Base-by-base conservation (phyloP, 1,140 invertebrate species). In the Drosophila repletoides region DNA sequence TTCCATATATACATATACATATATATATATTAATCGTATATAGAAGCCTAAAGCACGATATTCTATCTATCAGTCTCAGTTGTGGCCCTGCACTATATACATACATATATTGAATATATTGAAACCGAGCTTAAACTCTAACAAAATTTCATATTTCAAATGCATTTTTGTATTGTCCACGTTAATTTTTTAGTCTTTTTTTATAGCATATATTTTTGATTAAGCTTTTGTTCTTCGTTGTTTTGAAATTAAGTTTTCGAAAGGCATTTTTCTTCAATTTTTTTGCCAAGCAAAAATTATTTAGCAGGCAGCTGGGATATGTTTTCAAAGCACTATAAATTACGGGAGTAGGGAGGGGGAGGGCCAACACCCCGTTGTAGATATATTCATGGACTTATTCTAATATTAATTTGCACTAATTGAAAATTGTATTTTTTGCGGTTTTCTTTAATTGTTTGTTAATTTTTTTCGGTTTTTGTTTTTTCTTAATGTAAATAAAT, bases 371-470 rank as follows among this genome's bases (percentile, higher is more conserved):
- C n/a, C n/a, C 15, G 22, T 38, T 53, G 10, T 51, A 63, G 38
- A 72, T 38, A 67, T 76, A 76, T 60, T 49, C 45, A 41, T 56
- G 49, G 14, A 72, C 24, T 68, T 59, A 73, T 21, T 14, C 14
- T 79, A 65, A 80, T 49, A 72, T n/a, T 53, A 63, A 81, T 81
- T 81, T 81, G 77, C 76, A 81, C 77, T 83, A 81, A 83, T 70
- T 48, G 61, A 76, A 76, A 70, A 36, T 65, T 70, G 58, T 72
- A 60, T 77, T 58, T 72, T 38, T 65, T 76, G 76, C 41, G 14
- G 36, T 46, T 65, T 49, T n/a, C 17, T 14, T 28, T 43, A 10
- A 6, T 41, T 40, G 28, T 7, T 24, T 43, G 33, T 7, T 14
- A 1, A 9, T 56, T 41, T 51, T 48, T 65, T 59, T 61, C 55